Conservation (phyloP, 2,113 vertebrate species). For the Chaenocephalus aceratus region DNA sequence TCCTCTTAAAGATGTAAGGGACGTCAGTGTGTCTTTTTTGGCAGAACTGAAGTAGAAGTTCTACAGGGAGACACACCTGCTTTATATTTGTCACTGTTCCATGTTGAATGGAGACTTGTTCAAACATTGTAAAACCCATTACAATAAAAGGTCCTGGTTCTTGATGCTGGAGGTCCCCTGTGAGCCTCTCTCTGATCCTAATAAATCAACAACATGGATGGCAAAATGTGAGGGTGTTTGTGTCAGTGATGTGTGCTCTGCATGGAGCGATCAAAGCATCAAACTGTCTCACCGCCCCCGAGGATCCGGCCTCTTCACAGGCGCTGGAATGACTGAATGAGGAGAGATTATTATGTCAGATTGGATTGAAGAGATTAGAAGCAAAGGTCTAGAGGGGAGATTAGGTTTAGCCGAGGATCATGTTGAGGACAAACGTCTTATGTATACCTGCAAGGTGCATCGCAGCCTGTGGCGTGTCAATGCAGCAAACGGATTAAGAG, state of each 20-base stretch:
- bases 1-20: conserved; percentile 25
- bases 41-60: conserved; percentile 13
- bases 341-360: conserved; percentile 14
- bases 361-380: conserved; percentile 33
- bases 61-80: conserved; percentile 50
- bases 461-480: conserved; percentile 44
- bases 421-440: conserved; percentile 60
- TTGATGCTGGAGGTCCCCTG: conserved; percentile 29
- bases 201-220: conserved; percentile 50
- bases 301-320: conserved; percentile 26
- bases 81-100: conserved; percentile 26
- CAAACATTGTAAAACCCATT: conserved; percentile 29
- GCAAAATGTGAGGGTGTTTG: conserved; percentile 32
- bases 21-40: conserved; percentile 35
- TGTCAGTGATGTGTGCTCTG: conserved; percentile 14
- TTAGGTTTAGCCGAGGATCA: conserved; percentile 62
- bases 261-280: conserved; percentile 36
- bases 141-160: conserved; percentile 49
- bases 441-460: conserved; percentile 17
- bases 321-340: conserved; percentile 51
- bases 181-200: conserved; percentile 44
- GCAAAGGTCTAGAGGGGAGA: conserved; percentile 40
- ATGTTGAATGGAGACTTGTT: conserved; percentile 38
- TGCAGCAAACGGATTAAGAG: conserved; percentile 60
- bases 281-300: neutral